phyloP scores from a whole-genome alignment of 30 jellyfish, hydroid and myxozoan species.

The Aurelia sp. region DNA sequence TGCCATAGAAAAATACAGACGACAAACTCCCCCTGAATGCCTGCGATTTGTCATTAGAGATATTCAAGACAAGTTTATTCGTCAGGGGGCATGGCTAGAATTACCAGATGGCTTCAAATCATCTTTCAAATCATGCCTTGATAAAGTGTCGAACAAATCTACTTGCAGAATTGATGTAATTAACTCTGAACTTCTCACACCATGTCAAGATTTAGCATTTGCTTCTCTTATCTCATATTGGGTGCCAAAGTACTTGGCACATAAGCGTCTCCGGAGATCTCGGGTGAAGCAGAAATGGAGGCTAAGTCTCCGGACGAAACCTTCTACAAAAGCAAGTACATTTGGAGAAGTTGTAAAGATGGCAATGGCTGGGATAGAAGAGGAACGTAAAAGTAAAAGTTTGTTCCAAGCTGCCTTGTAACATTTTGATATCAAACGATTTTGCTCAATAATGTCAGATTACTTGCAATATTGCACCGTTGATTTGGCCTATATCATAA shows the following conservation, averaged over 20 bases:
- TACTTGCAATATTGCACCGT: no score
- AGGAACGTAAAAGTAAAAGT: no score
- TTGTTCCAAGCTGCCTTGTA: no score
- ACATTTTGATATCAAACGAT: no score
- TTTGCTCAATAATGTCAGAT: no score
- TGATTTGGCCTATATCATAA: no score
- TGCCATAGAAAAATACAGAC: conserved; percentile 85
- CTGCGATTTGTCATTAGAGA: conserved; percentile 75
- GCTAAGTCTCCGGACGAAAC: conserved; percentile 12
- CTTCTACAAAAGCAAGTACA: no score
- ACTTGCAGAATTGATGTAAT: not conserved
- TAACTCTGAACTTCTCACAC: conserved; percentile 22
- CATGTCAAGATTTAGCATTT: conserved; percentile 52
- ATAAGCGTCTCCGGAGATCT: conserved; percentile 12
- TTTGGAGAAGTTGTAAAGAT: no score
- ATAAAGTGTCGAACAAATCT: not conserved
- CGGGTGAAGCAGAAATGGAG: conserved; percentile 24
- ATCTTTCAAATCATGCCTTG: conserved; percentile 1
- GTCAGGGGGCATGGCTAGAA: conserved; percentile 72
- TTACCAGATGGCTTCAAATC: conserved; percentile 44
- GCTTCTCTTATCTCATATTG: conserved; percentile 63
- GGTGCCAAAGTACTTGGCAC: conserved; percentile 89
- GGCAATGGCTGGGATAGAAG: no score
- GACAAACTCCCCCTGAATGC: conserved; percentile 83
- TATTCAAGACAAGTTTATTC: conserved; percentile 68